Evolutionary conservation across 30 jellyfish, hydroid and myxozoan species (phyloP).

Genomic region (Haliclystus octoradiatus): DNA sequence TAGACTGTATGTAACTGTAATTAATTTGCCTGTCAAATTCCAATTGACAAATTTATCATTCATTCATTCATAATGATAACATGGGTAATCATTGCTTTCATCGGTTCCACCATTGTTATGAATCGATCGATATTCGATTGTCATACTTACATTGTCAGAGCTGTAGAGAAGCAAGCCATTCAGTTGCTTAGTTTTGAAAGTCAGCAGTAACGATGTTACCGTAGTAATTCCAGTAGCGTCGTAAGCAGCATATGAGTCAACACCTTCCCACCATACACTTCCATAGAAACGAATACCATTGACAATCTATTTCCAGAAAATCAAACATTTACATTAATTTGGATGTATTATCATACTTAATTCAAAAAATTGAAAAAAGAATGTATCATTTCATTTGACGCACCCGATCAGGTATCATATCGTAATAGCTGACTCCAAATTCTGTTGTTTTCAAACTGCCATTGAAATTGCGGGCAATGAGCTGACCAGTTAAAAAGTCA

Average conservation of each 20-base stretch:
- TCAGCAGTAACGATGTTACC: slow-evolving; percentile 38
- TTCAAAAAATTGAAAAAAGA: background rate
- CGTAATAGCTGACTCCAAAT: slow-evolving; percentile 59
- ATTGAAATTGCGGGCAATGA: slow-evolving; percentile 32
- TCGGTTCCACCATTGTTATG: too few relatives aligned
- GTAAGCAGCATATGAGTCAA: slow-evolving; percentile 61
- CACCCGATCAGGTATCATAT: slow-evolving; percentile 68
- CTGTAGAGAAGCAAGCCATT: slow-evolving; percentile 71
- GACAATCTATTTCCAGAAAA: slow-evolving; percentile 41
- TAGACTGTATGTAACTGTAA: too few relatives aligned
- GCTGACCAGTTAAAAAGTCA: slow-evolving; percentile 20
- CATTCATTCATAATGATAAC: too few relatives aligned
- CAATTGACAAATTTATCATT: too few relatives aligned
- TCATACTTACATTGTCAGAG: slow-evolving; percentile 55
- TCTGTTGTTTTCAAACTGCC: slow-evolving; percentile 25
- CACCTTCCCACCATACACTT: slow-evolving; percentile 73
- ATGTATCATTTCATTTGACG: background rate
- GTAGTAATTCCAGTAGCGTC: slow-evolving; percentile 17
- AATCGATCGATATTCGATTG: background rate
- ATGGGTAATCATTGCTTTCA: too few relatives aligned
- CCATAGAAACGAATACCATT: slow-evolving; percentile 88
- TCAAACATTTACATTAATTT: too few relatives aligned
- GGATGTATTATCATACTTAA: background rate
- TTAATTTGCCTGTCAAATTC: too few relatives aligned
- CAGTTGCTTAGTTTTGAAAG: slow-evolving; percentile 71